A percentile compares a stretch with the other conserved stretches of the same genome.
These are phyloP conservation scores for Philaethria dido DNA, from an alignment of 2,888 invertebrate genomes.

Conservation along the genomic window DNA sequence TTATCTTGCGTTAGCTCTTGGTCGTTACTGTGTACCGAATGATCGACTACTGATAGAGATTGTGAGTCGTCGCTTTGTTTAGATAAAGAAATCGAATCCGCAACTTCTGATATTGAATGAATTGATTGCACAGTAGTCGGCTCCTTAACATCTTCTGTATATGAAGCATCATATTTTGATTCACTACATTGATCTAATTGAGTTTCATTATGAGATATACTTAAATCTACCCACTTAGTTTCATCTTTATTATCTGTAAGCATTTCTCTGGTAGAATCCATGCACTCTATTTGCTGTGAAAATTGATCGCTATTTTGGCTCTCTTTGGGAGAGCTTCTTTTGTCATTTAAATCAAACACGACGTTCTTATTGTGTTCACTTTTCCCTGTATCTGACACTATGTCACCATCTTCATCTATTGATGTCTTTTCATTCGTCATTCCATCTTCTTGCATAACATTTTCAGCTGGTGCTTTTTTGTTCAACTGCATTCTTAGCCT, in stretches of 20 bases:
- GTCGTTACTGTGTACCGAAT: slow-evolving; percentile 68
- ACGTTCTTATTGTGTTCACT: slow-evolving; percentile 52
- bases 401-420: slow-evolving; percentile 52
- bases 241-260: slow-evolving; percentile 45
- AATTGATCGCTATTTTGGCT: slow-evolving; percentile 53
- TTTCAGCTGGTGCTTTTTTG: slow-evolving; percentile 85
- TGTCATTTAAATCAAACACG: slow-evolving; percentile 49
- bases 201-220: slow-evolving; percentile 53
- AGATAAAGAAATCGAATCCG: slow-evolving; percentile 76
- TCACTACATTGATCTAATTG: slow-evolving; percentile 55
- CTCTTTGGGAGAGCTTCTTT: slow-evolving; percentile 50
- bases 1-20: slow-evolving; percentile 68
- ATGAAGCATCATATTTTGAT: slow-evolving; percentile 60
- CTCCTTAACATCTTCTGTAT: slow-evolving; percentile 67
- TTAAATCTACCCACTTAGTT: slow-evolving; percentile 62
- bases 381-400: slow-evolving; percentile 52
- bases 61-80: slow-evolving; percentile 83
- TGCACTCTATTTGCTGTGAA: slow-evolving; percentile 45
- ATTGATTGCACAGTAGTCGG: slow-evolving; percentile 56
- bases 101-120: slow-evolving; percentile 64
- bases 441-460: slow-evolving; percentile 69
- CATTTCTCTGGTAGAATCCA: slow-evolving; percentile 49
- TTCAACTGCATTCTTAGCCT: slow-evolving; percentile 90
- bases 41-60: slow-evolving; percentile 71
- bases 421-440: slow-evolving; percentile 56